Base-by-base conservation (phyloP, 2,888 invertebrate species). In the Pristionchus japonicus region DNA sequence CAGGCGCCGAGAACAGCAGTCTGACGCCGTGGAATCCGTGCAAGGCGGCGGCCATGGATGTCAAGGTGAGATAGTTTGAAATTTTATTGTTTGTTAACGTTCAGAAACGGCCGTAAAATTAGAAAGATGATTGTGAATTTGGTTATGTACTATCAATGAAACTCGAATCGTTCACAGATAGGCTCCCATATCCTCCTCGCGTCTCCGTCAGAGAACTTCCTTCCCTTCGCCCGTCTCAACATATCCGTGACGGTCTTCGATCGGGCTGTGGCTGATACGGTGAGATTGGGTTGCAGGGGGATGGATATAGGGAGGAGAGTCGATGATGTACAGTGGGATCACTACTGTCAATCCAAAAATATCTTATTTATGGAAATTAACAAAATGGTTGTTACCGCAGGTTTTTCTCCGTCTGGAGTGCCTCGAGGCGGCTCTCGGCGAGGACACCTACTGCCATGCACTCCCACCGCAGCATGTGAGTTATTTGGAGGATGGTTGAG, bases 361-460 rank as follows among this genome's bases (percentile, higher is more conserved):
- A n/a, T n/a, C 23, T 17, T 27, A 23, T n/a, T 17, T 64, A 3
- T 17, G 74, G 3, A 23, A 17, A 3, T 43, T 13, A 13, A 23
- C 20, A n/a, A n/a, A 80, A 80, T 15, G 31, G 6, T 7, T 80
- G 17, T 49, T 47, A 1, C 31, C 15, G 15, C 67, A 89, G 11
- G 77, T 92, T 27, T 91, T 90, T 23, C 87, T 92, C 27, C 90
- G 91, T 20, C 88, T 92, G 34, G 88, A 92, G 67, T 93, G 93
- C 82, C 49, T 93, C 20, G 88, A 90, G 43, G 91, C 93, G 15
- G 89, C 92, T 17, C 88, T 91, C 57, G 88, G 88, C 13, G 89
- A 89, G 1, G 93, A 93, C 88, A 88, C 88, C 11, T 93, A 93
- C 88, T 93, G 93, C 74, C 91, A 92, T n/a, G 84, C 91, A 80